Conservation (phyloP, 2,797 vertebrate genomes). For the Sebastes iracundus region DNA sequence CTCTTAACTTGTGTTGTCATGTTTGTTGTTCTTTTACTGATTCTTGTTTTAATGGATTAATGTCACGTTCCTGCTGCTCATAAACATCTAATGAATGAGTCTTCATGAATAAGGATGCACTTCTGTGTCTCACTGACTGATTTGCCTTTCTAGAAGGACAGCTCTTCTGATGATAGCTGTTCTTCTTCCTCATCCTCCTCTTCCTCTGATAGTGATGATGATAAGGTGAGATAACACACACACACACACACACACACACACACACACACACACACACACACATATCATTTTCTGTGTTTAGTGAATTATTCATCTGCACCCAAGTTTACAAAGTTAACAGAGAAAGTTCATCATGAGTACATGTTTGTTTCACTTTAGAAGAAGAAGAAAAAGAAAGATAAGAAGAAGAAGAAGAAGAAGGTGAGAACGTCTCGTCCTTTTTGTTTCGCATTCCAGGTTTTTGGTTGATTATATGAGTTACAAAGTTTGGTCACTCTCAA, state of each 20-base stretch:
- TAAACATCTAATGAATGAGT: neutral
- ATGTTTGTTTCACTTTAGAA: slow-evolving; percentile 35
- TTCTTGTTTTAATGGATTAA: neutral
- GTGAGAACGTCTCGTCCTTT: neutral
- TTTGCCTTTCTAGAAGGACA: slow-evolving; percentile 30
- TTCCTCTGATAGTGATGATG: slow-evolving; percentile 66
- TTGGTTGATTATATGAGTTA: neutral
- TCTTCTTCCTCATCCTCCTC: slow-evolving; percentile 60
- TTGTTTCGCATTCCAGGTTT: neutral
- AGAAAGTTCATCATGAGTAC: neutral
- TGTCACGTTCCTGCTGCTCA: neutral
- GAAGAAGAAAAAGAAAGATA: slow-evolving; percentile 63
- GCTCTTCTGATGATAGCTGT: slow-evolving; percentile 56
- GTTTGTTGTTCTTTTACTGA: neutral
- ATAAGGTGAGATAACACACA: slow-evolving; percentile 44
- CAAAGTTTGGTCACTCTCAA: neutral
- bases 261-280: neutral
- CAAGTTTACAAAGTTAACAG: neutral
- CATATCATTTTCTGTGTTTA: too few species aligned
- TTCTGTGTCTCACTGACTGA: neutral
- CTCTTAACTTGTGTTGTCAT: too few species aligned
- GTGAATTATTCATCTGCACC: neutral
- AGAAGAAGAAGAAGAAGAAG: slow-evolving; percentile 62
- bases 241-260: neutral
- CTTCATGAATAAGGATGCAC: neutral